These are phyloP conservation scores for Heliocidaris tuberculata DNA, from an alignment of 35 echinoderm and acorn worm species.

Conservation along the genomic window DNA sequence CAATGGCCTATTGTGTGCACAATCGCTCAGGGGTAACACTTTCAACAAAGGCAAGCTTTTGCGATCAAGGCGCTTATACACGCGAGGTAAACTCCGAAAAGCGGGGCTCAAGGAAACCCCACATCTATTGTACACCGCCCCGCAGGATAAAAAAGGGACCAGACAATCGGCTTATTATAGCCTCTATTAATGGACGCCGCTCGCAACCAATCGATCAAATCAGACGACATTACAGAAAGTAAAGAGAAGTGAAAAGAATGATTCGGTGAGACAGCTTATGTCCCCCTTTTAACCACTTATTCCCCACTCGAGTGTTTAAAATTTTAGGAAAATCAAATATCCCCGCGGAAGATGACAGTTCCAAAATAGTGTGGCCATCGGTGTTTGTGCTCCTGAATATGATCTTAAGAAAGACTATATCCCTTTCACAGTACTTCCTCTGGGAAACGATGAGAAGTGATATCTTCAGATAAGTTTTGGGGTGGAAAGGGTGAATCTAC, in stretches of 20 bases:
- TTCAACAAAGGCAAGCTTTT: not conserved
- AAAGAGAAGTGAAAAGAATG: not conserved
- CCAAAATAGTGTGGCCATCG: not conserved
- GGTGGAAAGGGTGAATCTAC: not conserved
- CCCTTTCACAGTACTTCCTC: not conserved
- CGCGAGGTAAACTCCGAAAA: not conserved
- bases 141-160: not conserved
- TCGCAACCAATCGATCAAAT: slow-evolving; percentile 25
- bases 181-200: slow-evolving; percentile 27
- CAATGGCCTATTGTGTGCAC: slow-evolving; percentile 11
- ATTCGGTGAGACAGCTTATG: not conserved
- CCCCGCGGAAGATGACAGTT: not conserved
- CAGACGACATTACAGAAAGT: slow-evolving; percentile 14
- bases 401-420: not conserved
- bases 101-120: not conserved
- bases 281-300: slow-evolving; percentile 10
- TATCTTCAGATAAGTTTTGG: not conserved
- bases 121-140: not conserved
- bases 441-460: not conserved
- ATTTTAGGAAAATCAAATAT: not conserved
- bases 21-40: slow-evolving; percentile 15
- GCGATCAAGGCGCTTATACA: slow-evolving; percentile 12
- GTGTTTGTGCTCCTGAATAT: not conserved
- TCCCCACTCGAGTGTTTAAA: slow-evolving; percentile 5
- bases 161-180: slow-evolving; percentile 25